These are phyloP conservation scores for Drosophila rellima DNA, from an alignment of 2,888 invertebrate genomes.

Conservation along the genomic window DNA sequence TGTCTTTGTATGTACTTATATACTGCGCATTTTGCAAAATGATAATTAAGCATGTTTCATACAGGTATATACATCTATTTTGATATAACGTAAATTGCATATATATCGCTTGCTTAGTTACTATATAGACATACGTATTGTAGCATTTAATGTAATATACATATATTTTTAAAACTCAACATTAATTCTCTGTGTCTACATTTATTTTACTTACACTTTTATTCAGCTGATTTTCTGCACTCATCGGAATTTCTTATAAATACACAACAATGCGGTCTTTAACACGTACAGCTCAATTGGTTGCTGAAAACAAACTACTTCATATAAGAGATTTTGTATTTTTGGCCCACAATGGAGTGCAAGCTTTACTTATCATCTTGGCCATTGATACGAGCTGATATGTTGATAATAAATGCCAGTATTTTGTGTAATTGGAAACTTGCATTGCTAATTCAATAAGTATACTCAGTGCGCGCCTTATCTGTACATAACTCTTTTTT, in stretches of 20 bases:
- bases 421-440: conserved; percentile 16
- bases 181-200: neutral
- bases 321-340: conserved; percentile 22
- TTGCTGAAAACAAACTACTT: conserved; percentile 36
- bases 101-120: conserved; percentile 61
- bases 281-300: conserved; percentile 28
- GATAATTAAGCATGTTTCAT: conserved; percentile 52
- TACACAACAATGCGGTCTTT: conserved; percentile 7
- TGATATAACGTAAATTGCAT: conserved; percentile 48
- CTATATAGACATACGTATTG: conserved; percentile 53
- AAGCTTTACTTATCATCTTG: conserved; percentile 27
- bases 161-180: conserved; percentile 34
- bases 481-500: conserved; percentile 21
- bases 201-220: conserved; percentile 54
- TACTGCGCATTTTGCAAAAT: conserved; percentile 54
- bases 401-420: conserved; percentile 54
- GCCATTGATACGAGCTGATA: conserved; percentile 43
- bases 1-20: conserved; percentile 59
- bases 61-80: conserved; percentile 64
- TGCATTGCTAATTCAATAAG: conserved; percentile 47
- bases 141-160: conserved; percentile 48
- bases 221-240: conserved; percentile 18
- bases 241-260: conserved; percentile 42
- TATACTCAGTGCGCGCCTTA: conserved; percentile 38
- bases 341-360: conserved; percentile 18